These are phyloP conservation scores for Pyrocephalus nanus DNA, from an alignment of 2,797 vertebrate genomes.

Conservation along the genomic window DNA sequence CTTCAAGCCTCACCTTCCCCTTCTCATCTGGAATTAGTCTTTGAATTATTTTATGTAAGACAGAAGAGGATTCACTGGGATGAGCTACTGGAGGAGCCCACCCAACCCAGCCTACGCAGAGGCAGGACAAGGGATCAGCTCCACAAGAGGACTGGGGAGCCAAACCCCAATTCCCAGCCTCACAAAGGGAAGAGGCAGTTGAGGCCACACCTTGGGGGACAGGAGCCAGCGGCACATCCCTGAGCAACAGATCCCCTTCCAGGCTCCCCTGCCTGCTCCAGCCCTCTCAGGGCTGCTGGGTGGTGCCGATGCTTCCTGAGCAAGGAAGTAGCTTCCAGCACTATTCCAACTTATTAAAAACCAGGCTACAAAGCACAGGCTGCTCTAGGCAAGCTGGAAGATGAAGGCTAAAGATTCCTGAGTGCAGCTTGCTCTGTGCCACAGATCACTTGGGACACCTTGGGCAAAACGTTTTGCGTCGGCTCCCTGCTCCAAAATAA, in stretches of 20 bases:
- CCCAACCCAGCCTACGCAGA: background rate
- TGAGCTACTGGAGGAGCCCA: background rate
- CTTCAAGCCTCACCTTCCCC: background rate
- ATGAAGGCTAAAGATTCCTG: accelerated
- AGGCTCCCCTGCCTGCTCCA: background rate
- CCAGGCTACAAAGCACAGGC: background rate
- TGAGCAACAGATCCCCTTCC: accelerated
- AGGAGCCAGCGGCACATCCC: background rate
- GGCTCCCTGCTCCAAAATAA: background rate
- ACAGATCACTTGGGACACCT: background rate
- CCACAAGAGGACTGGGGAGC: background rate
- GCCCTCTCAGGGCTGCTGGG: background rate
- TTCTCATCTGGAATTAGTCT: background rate
- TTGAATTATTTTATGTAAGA: background rate
- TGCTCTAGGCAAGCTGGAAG: background rate
- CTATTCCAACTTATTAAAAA: background rate
- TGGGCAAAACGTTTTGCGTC: accelerated
- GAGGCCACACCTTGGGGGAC: accelerated
- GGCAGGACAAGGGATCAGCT: background rate
- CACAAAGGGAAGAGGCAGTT: background rate
- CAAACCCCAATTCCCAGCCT: background rate
- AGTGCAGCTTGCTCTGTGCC: background rate
- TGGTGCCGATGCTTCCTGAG: background rate
- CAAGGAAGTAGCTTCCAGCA: background rate
- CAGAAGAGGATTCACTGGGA: background rate